phyloP scores from a whole-genome alignment of 2,888 invertebrate species.

The Agapetus fuscipes region DNA sequence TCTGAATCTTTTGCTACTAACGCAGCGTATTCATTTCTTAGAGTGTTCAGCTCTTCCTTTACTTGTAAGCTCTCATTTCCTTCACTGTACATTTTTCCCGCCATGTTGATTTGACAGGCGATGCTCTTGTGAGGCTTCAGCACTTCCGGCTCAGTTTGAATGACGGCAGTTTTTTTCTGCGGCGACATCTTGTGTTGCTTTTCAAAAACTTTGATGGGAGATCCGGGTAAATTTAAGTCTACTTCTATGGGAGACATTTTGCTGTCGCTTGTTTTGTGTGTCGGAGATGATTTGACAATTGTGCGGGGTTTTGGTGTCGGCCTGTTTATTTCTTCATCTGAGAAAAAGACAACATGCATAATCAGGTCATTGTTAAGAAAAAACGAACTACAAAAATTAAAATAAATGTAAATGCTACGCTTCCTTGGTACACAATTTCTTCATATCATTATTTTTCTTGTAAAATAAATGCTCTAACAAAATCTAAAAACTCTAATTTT shows the following conservation, averaged over 20 bases:
- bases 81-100: neutral
- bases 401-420: no score
- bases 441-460: no score
- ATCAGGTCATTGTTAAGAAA: no score
- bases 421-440: no score
- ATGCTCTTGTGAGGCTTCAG: constrained; percentile 3
- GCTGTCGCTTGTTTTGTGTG: neutral
- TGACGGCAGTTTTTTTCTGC: constrained; percentile 11
- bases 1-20: constrained; percentile 34
- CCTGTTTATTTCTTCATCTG: constrained; percentile 9
- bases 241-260: neutral
- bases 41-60: neutral
- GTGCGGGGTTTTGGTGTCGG: constrained; percentile 18
- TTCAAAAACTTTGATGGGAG: constrained; percentile 13
- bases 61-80: constrained; percentile 23
- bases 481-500: no score
- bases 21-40: constrained; percentile 26
- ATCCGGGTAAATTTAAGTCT: constrained; percentile 16
- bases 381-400: no score
- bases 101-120: constrained; percentile 7
- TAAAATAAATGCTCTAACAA: no score
- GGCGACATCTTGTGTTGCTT: constrained; percentile 2
- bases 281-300: constrained; percentile 10
- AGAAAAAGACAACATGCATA: neutral
- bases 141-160: constrained; percentile 15